Percentiles rank a stretch among this genome's conserved stretches.
Conservation (phyloP, 2,888 invertebrate genomes). For the Drosophila yooni region DNA sequence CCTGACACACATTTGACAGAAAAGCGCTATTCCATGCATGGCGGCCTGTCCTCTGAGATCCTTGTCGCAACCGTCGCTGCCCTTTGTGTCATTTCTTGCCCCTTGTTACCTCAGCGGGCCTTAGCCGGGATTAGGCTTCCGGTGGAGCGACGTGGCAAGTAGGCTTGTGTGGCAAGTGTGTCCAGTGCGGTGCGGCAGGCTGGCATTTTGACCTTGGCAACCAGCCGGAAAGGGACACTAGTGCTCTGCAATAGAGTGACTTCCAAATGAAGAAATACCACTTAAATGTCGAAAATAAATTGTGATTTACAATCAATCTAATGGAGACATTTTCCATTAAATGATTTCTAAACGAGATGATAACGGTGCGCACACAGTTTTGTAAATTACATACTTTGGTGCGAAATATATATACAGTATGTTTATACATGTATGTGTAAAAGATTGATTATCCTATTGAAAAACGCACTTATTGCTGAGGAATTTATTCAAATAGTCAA, state of each 20-base stretch:
- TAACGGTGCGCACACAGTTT: neutral
- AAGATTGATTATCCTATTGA: neutral
- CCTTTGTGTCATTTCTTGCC: constrained; percentile 40
- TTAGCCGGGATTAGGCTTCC: constrained; percentile 43
- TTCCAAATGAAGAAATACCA: constrained; percentile 22
- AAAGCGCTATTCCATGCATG: constrained; percentile 24
- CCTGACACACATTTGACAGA: constrained; percentile 69
- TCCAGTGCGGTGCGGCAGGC: neutral
- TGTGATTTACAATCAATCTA: constrained; percentile 20
- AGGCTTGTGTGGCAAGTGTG: constrained; percentile 17
- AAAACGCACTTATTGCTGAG: neutral
- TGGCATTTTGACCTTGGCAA: constrained; percentile 17
- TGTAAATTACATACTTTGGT: neutral
- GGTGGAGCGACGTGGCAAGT: constrained; percentile 4
- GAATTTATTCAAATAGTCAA: neutral
- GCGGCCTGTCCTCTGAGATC: constrained; percentile 27
- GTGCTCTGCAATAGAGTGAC: constrained; percentile 12
- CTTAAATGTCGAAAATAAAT: constrained; percentile 20
- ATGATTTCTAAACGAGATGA: neutral
- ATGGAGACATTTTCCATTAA: constrained; percentile 4
- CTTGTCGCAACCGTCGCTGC: constrained; percentile 35
- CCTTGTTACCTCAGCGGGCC: constrained; percentile 23
- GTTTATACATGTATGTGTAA: neutral
- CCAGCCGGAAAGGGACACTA: neutral
- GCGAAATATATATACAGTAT: neutral